Conservation (phyloP, 2,113 vertebrate genomes). For the Amphilophus citrinellus region DNA sequence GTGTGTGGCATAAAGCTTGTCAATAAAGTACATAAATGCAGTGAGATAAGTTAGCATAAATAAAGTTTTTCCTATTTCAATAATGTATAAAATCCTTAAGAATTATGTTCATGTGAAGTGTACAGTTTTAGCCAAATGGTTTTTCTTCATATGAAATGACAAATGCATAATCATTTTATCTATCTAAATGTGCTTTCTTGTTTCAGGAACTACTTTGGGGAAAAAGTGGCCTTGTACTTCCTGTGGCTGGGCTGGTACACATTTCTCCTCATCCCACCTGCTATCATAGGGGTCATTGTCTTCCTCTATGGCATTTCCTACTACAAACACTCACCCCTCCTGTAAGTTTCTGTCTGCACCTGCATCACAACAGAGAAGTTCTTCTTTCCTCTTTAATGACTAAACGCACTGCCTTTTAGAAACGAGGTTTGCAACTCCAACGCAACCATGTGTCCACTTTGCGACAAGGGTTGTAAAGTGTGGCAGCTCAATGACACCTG, state of each 20-base stretch:
- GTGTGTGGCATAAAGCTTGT: neutral
- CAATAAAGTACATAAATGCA: neutral
- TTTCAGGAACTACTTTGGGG: slow-evolving; percentile 91
- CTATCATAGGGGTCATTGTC: slow-evolving; percentile 78
- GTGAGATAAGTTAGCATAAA: neutral
- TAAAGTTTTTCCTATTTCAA: neutral
- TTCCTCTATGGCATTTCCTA: slow-evolving; percentile 85
- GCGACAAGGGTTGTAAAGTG: slow-evolving; percentile 85
- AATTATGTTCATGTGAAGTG: neutral
- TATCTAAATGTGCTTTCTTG: slow-evolving; percentile 70
- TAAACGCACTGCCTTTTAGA: slow-evolving; percentile 75
- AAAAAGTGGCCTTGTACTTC: slow-evolving; percentile 94
- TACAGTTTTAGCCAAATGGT: neutral
- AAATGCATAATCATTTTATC: neutral
- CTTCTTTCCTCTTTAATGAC: slow-evolving; percentile 21
- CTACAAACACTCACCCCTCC: slow-evolving; percentile 88
- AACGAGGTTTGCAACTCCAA: slow-evolving; percentile 90
- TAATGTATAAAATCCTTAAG: neutral
- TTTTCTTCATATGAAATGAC: neutral
- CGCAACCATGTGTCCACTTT: slow-evolving; percentile 90
- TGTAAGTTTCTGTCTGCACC: slow-evolving; percentile 79
- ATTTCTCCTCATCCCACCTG: slow-evolving; percentile 85
- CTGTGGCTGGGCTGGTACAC: slow-evolving; percentile 97
- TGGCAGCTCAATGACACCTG: slow-evolving; percentile 92
- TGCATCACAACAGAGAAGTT: slow-evolving; percentile 47